Base-by-base conservation (phyloP, 2,113 vertebrate species). In the Spea multiplicata region DNA sequence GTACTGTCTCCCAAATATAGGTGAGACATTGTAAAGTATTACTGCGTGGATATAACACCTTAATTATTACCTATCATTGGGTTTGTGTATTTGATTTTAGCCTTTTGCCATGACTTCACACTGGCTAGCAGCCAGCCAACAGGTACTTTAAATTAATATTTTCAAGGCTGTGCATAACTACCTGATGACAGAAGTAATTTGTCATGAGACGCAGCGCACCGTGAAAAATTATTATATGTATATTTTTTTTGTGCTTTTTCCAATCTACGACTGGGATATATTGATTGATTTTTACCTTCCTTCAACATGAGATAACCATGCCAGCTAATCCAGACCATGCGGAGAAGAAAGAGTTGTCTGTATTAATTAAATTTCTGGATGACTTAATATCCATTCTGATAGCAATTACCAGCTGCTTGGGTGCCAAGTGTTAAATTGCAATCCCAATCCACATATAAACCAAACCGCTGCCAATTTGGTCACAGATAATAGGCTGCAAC, bases 121-220 rank as follows among this genome's bases (percentile, higher is more conserved):
- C 57, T 64, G 69, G 61, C 76, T 72, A 55, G 13, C 14, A 55
- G 9, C 59, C 76, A 65, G 44, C 1, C 4, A 55, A 49, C 17
- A 61, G 53, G 72, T 66, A 55, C n/a, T 9, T 72, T 7, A 66
- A 65, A 71, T 72, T 46, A 62, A 78, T 72, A 55, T 72, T 72
- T 72, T 55, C 3, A 66, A 8, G 59, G 66, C 48, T 55, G 61
- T 30, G 55, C 55, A 48, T 62, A 44, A 72, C 53, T 72, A 66
- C 59, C 46, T 72, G 61, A 50, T 78, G 76, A 71, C 69, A 78
- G 69, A 6, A 55, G 48, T 55, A 4, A 53, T 72, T 78, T 78
- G 66, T 64, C 48, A 78, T 72, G 46, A 17, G 59, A 48, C 71
- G 30, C 55, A 64, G 17, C 48, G 17, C 55, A n/a, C 14, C 14